These are phyloP conservation scores for Autographa pulchrina DNA, from an alignment of 2,888 invertebrate genomes.

Conservation along the genomic window DNA sequence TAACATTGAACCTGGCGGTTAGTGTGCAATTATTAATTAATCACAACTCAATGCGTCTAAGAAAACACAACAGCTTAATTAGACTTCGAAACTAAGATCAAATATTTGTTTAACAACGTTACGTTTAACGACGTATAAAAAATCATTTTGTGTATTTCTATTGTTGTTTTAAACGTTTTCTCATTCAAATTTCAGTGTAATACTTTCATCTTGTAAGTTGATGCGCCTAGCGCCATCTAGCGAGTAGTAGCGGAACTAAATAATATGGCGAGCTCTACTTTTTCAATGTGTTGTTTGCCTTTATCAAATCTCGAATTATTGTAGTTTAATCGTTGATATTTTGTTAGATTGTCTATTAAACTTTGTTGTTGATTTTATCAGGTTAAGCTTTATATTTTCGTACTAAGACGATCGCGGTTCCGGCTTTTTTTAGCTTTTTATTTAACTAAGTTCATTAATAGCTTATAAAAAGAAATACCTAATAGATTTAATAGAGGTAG, in stretches of 20 bases:
- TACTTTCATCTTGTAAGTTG: conserved; percentile 7
- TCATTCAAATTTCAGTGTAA: background rate
- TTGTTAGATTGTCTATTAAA: too few species aligned
- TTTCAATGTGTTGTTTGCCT: too few species aligned
- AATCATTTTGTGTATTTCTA: background rate
- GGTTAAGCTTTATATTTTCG: too few species aligned
- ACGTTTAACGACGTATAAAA: too few species aligned
- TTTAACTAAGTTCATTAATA: too few species aligned
- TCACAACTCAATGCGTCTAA: background rate
- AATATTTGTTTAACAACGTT: background rate
- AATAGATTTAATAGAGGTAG: too few species aligned
- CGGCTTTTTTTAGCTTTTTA: too few species aligned
- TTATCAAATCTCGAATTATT: too few species aligned
- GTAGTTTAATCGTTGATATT: too few species aligned
- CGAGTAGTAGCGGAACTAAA: conserved; percentile 69
- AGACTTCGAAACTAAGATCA: background rate
- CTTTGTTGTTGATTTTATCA: too few species aligned
- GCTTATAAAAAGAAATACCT: too few species aligned
- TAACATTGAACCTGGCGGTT: background rate
- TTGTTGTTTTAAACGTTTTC: background rate
- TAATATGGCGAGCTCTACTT: background rate
- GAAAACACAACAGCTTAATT: background rate
- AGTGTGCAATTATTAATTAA: background rate
- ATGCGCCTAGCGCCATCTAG: conserved; percentile 70
- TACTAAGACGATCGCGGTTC: too few species aligned